Conservation (phyloP, 2,888 invertebrate species). For the Harpalus rubripes region DNA sequence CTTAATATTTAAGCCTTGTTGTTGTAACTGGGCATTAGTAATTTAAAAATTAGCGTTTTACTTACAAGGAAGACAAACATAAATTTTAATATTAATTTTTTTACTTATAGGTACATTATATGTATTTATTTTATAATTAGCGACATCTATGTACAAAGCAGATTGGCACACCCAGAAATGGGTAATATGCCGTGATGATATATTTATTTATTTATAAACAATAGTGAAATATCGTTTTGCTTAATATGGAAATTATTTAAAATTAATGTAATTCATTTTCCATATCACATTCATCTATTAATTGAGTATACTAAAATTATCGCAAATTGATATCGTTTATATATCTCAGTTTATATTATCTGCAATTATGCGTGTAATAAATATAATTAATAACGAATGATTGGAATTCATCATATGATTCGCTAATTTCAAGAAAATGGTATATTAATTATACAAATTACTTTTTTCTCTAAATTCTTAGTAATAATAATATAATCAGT, state of each 20-base stretch:
- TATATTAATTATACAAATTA: background rate
- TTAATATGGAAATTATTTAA: background rate
- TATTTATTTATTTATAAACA: no score
- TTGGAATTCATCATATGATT: background rate
- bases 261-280: conserved; percentile 12
- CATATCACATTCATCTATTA: conserved; percentile 1
- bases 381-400: conserved; percentile 12
- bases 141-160: no score
- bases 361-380: conserved; percentile 7
- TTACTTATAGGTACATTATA: no score
- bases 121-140: no score
- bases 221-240: no score
- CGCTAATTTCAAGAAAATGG: background rate
- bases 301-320: background rate
- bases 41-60: no score
- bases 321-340: background rate
- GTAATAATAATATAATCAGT: conserved; percentile 28
- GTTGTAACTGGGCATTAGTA: no score
- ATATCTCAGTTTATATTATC: conserved; percentile 18
- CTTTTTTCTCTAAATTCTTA: conserved; percentile 15
- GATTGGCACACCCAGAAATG: no score
- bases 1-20: no score
- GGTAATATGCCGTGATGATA: no score
- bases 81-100: no score
- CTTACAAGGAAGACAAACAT: no score